Base-by-base conservation (phyloP, 2,797 vertebrate species). In the Acomys russatus region DNA sequence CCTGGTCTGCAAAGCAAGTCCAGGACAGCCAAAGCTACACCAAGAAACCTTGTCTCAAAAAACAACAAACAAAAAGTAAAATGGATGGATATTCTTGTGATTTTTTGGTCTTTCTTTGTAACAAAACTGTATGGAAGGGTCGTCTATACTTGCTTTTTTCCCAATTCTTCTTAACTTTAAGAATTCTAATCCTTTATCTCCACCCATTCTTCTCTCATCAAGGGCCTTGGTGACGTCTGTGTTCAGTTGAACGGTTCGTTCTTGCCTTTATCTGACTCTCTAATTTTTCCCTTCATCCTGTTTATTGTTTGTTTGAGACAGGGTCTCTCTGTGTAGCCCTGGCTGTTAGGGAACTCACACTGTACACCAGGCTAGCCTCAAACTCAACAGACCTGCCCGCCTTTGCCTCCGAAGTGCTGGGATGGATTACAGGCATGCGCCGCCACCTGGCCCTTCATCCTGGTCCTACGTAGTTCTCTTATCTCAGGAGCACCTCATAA, bases 181-280 rank as follows among this genome's bases (percentile, higher is more conserved):
- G 22, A 85, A 85, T 61, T 14, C 2, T 68, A 33, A n/a, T 49
- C 30, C 20, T 54, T 86, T 70, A 3, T 78, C 6, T 77, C 33
- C 10, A 33, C 77, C 23, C 3, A 23, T 61, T 66, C 11, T 30
- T 3, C n/a, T 91, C 18, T 91, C 30, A 30, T 82, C 30, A 88
- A 92, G 49, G 86, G 79, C 11, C 22, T 71, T 63, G n/a, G 33
- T 61, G 33, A 89, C 87, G 89, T 89, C 68, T 94, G 63, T 38
- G 44, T 74, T 89, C 76, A 54, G 22, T 86, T 91, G 51, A 44
- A 1, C 51, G 49, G 49, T 82, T 23, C 33, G 63, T 87, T 96
- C 70, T 88, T n/a, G 84, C 18, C 70, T 70, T 96, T 30, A 49
- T 92, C 44, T 76, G 38, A 23, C 14, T 44, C 56, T 28, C 9